Conservation (phyloP, 1,140 invertebrate genomes). For the Cotesia glomerata region DNA sequence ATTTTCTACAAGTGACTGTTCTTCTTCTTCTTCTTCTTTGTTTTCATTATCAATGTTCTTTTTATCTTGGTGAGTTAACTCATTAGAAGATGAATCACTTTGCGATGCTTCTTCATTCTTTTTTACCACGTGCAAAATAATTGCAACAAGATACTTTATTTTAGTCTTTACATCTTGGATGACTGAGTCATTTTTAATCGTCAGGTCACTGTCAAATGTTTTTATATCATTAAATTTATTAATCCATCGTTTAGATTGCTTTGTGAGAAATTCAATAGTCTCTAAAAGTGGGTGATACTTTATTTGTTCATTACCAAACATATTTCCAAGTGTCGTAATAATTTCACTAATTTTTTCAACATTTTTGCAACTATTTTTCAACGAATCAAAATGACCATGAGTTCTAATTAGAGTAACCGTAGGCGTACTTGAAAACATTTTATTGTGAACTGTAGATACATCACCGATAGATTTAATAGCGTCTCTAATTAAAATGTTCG, state of each 20-base stretch:
- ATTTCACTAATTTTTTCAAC: conserved; percentile 50
- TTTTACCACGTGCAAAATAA: conserved; percentile 71
- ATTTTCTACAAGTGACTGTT: conserved; percentile 51
- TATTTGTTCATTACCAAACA: conserved; percentile 55
- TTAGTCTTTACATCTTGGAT: conserved; percentile 50
- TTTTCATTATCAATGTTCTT: conserved; percentile 50
- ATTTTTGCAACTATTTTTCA: conserved; percentile 45
- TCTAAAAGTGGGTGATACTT: conserved; percentile 49
- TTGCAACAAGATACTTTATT: conserved; percentile 67
- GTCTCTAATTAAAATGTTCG: conserved; percentile 56
- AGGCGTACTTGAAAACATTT: conserved; percentile 39
- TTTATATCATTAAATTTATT: conserved; percentile 34
- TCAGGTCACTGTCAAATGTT: conserved; percentile 12
- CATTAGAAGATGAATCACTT: conserved; percentile 2
- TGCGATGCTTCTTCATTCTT: conserved; percentile 67
- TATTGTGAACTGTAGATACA: conserved; percentile 40
- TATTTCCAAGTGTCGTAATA: conserved; percentile 46
- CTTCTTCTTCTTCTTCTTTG: conserved; percentile 54
- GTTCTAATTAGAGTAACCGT: conserved; percentile 44
- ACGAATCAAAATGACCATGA: conserved; percentile 50
- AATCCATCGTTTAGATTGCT: conserved; percentile 35
- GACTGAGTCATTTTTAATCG: neutral
- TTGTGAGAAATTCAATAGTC: conserved; percentile 43
- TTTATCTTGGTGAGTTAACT: conserved; percentile 23
- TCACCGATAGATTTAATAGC: conserved; percentile 27